Base-by-base conservation (phyloP, 2,888 invertebrate species). In the Microdon myrmicae region DNA sequence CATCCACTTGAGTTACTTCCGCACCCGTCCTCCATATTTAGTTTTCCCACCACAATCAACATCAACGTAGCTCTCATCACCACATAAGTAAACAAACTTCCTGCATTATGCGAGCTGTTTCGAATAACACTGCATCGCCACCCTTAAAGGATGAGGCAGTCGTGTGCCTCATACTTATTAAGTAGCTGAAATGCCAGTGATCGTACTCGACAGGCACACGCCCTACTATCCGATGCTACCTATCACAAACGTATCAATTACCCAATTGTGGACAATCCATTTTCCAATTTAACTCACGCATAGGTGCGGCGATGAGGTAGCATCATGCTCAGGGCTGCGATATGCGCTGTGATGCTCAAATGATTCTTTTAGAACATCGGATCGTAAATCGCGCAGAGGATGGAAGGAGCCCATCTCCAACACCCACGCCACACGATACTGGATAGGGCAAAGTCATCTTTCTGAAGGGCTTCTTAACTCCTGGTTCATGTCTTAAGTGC, bases 261-360 rank as follows among this genome's bases (percentile, higher is more conserved):
- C 64, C 64, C 64, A 64, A 64, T 64, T 64, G 58, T 58, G 58
- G 58, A 51, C 51, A 64, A 64, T 64, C 58, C 64, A 64, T 64
- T 64, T 43, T 64, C 51, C 45, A 64, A 64, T 64, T 58, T 47
- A 58, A 47, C 32, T 37, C 64, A 56, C 39, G 26, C 10, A 13
- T 12, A 20, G 14, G 14, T 28, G 20, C 31, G 12, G 13, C 13
- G 7, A 10, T 6, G 7, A 23, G 28, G 20, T 43, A 10, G 13
- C 9, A 14, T 8, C n/a, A n/a, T n/a, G n/a, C n/a, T n/a, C n/a
- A n/a, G n/a, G n/a, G n/a, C n/a, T n/a, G n/a, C n/a, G n/a, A n/a
- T n/a, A n/a, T n/a, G n/a, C n/a, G n/a, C n/a, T n/a, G n/a, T n/a
- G n/a, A n/a, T n/a, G n/a, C n/a, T n/a, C n/a, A 64, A 64, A 64